Evolutionary conservation across 2,113 vertebrate genomes (phyloP).

Genomic region (Pundamilia nyererei): DNA sequence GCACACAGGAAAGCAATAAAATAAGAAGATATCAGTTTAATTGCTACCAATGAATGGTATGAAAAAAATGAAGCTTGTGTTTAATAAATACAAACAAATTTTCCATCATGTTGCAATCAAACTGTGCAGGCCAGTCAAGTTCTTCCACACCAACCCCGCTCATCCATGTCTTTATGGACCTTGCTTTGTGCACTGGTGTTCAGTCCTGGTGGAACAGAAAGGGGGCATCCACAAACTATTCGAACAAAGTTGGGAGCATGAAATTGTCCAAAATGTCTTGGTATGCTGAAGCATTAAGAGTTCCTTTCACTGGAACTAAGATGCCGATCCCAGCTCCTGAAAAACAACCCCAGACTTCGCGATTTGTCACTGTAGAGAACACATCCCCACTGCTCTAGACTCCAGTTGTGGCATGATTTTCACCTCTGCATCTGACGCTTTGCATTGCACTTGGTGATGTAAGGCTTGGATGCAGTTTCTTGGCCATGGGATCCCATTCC

Average conservation of each 20-base stretch:
- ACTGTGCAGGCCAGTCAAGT: not conserved
- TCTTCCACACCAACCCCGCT: not conserved
- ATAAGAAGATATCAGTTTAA: not conserved
- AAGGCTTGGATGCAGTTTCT: not conserved
- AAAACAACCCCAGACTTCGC: not conserved
- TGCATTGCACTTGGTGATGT: not conserved
- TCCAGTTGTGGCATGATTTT: not conserved
- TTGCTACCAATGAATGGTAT: not conserved
- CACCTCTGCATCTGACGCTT: not conserved
- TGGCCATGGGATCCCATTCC: not conserved
- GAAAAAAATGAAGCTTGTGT: not conserved
- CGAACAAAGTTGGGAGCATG: not conserved
- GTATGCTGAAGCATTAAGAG: not conserved
- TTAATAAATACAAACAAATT: not conserved
- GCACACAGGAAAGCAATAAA: accelerated
- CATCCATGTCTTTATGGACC: not conserved
- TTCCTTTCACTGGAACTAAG: not conserved
- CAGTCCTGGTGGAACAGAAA: not conserved
- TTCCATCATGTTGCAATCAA: not conserved
- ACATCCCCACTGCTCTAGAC: not conserved
- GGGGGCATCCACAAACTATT: not conserved
- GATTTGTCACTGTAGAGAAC: not conserved
- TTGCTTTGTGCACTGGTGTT: accelerated
- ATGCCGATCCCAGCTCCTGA: not conserved
- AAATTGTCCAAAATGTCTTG: not conserved